Percentiles rank a stretch among this genome's conserved stretches.
These are phyloP conservation scores for Ciconia maguari DNA, from an alignment of 2,113 vertebrate species.

Conservation along the genomic window DNA sequence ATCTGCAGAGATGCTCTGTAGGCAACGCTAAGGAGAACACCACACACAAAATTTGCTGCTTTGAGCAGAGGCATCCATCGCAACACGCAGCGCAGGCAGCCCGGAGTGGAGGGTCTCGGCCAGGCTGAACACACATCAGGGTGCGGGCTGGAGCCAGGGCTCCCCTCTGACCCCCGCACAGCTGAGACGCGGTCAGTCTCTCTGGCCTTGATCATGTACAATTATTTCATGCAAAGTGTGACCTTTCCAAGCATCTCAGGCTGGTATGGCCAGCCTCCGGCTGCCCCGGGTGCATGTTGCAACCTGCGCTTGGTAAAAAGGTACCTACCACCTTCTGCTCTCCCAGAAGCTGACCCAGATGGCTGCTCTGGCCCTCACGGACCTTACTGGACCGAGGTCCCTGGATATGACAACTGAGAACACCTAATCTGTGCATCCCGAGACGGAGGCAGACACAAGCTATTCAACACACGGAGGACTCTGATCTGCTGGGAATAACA, in stretches of 20 bases:
- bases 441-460: not conserved
- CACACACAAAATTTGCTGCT: too few species aligned
- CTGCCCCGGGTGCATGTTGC: rapidly evolving
- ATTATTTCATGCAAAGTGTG: not conserved
- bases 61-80: not conserved
- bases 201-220: not conserved
- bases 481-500: not conserved
- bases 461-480: rapidly evolving
- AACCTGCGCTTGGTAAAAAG: not conserved
- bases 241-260: not conserved
- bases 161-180: not conserved
- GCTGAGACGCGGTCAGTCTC: rapidly evolving
- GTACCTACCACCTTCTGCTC: not conserved
- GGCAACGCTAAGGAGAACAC: not conserved
- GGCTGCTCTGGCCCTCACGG: rapidly evolving
- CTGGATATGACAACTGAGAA: not conserved
- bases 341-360: not conserved
- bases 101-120: not conserved
- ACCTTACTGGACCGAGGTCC: not conserved
- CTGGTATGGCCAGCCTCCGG: not conserved
- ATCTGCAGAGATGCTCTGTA: not conserved
- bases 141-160: not conserved
- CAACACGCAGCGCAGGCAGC: not conserved
- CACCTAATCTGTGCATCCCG: rapidly evolving
- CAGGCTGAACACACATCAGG: not conserved